A percentile compares a stretch with the other conserved stretches of the same genome.
These are phyloP conservation scores for Alethe diademata DNA, from an alignment of 2,113 vertebrate species.

Conservation along the genomic window DNA sequence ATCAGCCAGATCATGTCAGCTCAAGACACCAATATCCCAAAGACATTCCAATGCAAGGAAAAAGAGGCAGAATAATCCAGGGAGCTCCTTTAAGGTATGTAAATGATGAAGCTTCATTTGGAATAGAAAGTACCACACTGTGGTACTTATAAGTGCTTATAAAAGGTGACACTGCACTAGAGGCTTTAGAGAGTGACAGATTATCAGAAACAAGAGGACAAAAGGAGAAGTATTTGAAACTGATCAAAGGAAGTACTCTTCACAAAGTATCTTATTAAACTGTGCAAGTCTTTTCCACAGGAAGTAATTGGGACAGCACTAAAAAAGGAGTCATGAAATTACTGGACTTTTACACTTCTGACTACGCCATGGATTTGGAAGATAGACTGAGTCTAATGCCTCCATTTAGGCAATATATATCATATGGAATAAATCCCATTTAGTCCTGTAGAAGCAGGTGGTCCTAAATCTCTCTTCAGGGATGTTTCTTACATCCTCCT, in stretches of 20 bases:
- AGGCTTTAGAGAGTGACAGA: background rate
- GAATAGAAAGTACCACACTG: background rate
- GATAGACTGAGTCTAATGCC: background rate
- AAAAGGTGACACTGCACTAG: background rate
- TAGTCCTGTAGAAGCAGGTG: background rate
- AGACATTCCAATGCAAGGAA: background rate
- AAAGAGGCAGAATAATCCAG: background rate
- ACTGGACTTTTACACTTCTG: background rate
- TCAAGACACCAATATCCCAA: background rate
- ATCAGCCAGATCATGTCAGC: background rate
- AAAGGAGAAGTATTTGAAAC: background rate
- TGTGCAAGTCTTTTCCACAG: background rate
- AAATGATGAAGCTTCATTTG: background rate
- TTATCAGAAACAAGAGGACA: background rate
- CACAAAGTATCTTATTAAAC: background rate
- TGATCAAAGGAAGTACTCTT: background rate
- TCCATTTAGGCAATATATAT: background rate
- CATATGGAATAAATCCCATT: background rate
- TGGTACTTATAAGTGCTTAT: background rate
- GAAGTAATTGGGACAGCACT: background rate
- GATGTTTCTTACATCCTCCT: background rate
- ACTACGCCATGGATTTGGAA: background rate
- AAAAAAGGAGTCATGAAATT: background rate
- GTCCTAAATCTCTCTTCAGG: background rate
- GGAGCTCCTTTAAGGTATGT: background rate